Conservation (phyloP, 2,888 invertebrate species). For the Drosophila macrospina region DNA sequence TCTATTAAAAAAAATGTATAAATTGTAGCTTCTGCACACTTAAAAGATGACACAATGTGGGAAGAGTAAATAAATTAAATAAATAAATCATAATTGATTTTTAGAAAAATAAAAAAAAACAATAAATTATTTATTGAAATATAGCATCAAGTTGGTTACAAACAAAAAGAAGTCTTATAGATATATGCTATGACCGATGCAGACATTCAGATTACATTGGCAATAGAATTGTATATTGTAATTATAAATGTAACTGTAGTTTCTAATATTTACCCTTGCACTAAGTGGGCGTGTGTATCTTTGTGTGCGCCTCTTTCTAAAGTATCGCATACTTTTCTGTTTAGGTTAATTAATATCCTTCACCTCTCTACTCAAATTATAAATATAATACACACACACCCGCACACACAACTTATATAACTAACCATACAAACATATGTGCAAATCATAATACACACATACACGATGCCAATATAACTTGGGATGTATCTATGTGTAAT, state of each 20-base stretch:
- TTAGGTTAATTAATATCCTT: constrained; percentile 1
- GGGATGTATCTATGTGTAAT: constrained; percentile 33
- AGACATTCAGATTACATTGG: constrained; percentile 11
- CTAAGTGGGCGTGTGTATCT: constrained; percentile 20
- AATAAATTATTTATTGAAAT: constrained; percentile 60
- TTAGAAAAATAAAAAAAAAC: constrained; percentile 34
- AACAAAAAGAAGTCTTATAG: constrained; percentile 49
- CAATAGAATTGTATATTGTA: constrained; percentile 4
- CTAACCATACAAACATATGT: constrained; percentile 31
- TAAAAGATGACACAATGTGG: background rate
- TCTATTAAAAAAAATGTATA: constrained; percentile 12
- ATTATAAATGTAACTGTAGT: constrained; percentile 10
- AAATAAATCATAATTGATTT: constrained; percentile 41
- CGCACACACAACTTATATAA: constrained; percentile 33
- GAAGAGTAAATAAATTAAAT: constrained; percentile 23
- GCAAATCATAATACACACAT: constrained; percentile 23
- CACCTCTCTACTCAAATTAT: background rate
- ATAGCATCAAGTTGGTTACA: constrained; percentile 36
- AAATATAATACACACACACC: constrained; percentile 12
- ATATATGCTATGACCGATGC: constrained; percentile 26
- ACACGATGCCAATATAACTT: constrained; percentile 60
- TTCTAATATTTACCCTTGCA: constrained; percentile 43
- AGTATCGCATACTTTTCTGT: constrained; percentile 44
- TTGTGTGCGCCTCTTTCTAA: constrained; percentile 9
- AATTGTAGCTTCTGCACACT: constrained; percentile 17